A percentile compares a stretch with the other conserved stretches of the same genome.
Evolutionary conservation across 2,113 vertebrate genomes (phyloP).

Genomic region (Taurulus bubalis): DNA sequence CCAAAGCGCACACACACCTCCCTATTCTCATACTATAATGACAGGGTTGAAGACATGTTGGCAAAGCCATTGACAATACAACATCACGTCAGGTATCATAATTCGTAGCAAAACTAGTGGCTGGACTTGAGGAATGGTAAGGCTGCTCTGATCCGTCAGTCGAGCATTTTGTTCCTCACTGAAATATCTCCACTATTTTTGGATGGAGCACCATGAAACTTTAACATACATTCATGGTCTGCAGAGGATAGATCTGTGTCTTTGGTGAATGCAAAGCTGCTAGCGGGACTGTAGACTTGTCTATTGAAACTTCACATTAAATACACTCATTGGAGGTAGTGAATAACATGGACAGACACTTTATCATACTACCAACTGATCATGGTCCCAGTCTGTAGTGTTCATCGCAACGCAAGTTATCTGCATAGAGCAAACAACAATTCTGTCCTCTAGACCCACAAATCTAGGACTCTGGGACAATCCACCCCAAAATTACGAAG

Average conservation of each 20-base stretch:
- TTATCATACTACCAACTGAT: too few species aligned
- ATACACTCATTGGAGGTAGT: too few species aligned
- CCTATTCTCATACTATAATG: neutral
- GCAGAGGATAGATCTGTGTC: neutral
- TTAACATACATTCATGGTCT: neutral
- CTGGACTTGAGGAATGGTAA: neutral
- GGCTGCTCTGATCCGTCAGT: neutral
- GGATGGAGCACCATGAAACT: neutral
- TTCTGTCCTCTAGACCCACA: neutral
- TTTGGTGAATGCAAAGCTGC: neutral
- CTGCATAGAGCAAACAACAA: neutral
- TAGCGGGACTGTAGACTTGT: too few species aligned
- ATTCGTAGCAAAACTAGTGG: neutral
- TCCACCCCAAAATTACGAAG: neutral
- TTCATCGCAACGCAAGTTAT: neutral
- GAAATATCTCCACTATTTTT: neutral
- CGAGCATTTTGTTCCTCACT: neutral
- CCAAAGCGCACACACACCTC: neutral
- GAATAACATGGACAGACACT: too few species aligned
- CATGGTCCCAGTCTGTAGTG: neutral
- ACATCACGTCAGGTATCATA: neutral
- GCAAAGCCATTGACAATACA: constrained; percentile 7
- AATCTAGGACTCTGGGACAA: neutral
- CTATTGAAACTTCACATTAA: too few species aligned
- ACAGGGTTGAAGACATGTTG: constrained; percentile 4